Evolutionary conservation across 2,797 vertebrate genomes (phyloP).

Genomic region (Ptychadena robeensis): DNA sequence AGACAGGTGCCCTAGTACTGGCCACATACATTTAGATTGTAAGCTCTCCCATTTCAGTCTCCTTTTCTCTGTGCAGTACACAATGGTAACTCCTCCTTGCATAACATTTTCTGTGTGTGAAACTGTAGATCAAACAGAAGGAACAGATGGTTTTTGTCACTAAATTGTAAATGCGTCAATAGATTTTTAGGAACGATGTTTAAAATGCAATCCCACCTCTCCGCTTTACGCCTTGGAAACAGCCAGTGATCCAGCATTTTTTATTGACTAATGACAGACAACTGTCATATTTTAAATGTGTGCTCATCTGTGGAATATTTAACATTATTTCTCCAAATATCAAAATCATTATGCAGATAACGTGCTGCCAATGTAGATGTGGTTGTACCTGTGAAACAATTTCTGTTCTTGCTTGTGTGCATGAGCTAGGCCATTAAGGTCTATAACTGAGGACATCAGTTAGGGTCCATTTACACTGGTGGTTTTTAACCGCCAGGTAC

Average conservation of each 20-base stretch:
- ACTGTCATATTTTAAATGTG: background rate
- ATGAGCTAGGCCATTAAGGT: too few species aligned
- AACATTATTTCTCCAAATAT: background rate
- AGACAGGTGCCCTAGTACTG: too few species aligned
- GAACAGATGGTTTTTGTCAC: background rate
- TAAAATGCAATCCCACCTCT: background rate
- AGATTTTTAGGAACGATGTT: background rate
- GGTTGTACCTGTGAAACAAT: background rate
- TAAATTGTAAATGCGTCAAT: constrained; percentile 8
- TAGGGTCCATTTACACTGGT: too few species aligned
- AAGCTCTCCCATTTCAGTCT: background rate
- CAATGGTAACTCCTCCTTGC: background rate
- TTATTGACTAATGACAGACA: background rate
- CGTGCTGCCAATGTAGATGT: too few species aligned
- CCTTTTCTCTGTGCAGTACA: background rate
- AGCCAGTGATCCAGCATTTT: background rate
- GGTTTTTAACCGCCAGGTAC: too few species aligned
- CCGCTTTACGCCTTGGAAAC: background rate
- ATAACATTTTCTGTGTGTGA: background rate
- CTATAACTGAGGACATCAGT: too few species aligned
- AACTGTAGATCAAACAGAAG: constrained; percentile 1
- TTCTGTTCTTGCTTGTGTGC: background rate
- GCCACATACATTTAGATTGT: background rate
- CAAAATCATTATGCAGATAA: background rate
- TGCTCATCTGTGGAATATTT: background rate